Evolutionary conservation across 2,888 invertebrate species (phyloP).

Genomic region (Acleris sparsana): DNA sequence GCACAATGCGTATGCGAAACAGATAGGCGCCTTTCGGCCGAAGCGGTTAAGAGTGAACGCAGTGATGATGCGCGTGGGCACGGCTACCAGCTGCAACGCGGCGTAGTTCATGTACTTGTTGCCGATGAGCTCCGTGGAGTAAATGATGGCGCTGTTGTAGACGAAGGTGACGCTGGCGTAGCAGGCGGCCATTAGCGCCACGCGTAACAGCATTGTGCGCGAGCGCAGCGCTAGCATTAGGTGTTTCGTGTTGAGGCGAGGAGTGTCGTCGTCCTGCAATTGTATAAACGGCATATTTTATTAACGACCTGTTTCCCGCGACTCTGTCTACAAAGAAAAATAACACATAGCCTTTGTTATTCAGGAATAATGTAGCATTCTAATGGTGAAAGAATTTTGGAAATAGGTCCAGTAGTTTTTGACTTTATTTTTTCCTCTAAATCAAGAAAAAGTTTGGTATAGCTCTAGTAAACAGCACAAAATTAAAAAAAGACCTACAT

Average conservation of each 20-base stretch:
- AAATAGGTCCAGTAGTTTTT: no score
- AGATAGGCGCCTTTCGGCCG: slow-evolving; percentile 80
- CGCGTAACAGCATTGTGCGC: slow-evolving; percentile 59
- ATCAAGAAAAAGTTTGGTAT: no score
- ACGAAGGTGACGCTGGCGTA: slow-evolving; percentile 90
- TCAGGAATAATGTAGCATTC: no score
- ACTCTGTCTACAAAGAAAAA: no score
- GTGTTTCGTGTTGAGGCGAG: slow-evolving; percentile 43
- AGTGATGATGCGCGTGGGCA: slow-evolving; percentile 82
- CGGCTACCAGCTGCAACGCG: slow-evolving; percentile 84
- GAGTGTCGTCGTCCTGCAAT: slow-evolving; percentile 47
- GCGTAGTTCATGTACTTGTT: slow-evolving; percentile 91
- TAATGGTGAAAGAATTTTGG: no score
- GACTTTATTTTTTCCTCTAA: no score
- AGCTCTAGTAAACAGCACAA: no score
- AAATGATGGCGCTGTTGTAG: slow-evolving; percentile 89
- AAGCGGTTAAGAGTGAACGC: slow-evolving; percentile 84
- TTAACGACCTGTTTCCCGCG: no score
- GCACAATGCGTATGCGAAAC: slow-evolving; percentile 71
- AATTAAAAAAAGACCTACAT: no score
- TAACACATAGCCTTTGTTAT: no score
- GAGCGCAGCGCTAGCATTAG: slow-evolving; percentile 63
- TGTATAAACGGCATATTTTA: not conserved
- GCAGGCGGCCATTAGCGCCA: slow-evolving; percentile 76
- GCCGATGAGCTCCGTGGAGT: slow-evolving; percentile 88